Percentiles rank a stretch among this genome's conserved stretches.
Conservation (phyloP, 2,113 vertebrate species). For the Diadophis punctatus region DNA sequence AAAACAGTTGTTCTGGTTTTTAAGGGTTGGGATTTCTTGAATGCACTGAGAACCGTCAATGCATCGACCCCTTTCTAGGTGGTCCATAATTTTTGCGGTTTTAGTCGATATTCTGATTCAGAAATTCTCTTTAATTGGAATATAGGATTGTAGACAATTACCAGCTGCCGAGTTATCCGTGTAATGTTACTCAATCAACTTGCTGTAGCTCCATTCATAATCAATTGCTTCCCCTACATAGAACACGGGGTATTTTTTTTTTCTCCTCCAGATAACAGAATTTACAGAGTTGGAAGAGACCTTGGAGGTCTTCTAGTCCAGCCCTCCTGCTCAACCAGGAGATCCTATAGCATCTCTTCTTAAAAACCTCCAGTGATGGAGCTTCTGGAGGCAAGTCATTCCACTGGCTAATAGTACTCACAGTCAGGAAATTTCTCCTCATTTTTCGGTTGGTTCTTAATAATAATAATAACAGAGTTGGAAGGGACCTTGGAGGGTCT, state of each 20-base stretch:
- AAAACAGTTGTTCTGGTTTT: not conserved
- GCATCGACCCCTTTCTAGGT: not conserved
- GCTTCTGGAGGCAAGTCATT: too few relatives aligned
- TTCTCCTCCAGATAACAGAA: not conserved
- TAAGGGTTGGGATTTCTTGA: not conserved
- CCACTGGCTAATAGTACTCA: too few relatives aligned
- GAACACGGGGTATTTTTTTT: not conserved
- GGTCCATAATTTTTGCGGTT: not conserved
- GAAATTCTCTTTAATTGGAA: not conserved
- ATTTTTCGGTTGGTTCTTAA: too few relatives aligned
- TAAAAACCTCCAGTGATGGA: too few relatives aligned
- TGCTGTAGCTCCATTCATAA: not conserved
- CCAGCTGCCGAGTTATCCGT: not conserved
- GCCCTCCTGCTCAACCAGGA: too few relatives aligned
- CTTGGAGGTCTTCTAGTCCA: too few relatives aligned
- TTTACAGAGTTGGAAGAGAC: not conserved
- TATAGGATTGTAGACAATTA: not conserved
- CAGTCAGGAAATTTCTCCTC: too few relatives aligned
- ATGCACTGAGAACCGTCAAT: not conserved
- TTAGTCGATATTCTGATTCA: not conserved
- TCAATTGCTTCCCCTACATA: not conserved
- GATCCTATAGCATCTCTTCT: too few relatives aligned
- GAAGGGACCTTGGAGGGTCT: too few relatives aligned
- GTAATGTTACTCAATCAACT: not conserved
- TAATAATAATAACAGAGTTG: too few relatives aligned